phyloP scores from a whole-genome alignment of 1,140 invertebrate species.

The Drosophila rhopaloa region DNA sequence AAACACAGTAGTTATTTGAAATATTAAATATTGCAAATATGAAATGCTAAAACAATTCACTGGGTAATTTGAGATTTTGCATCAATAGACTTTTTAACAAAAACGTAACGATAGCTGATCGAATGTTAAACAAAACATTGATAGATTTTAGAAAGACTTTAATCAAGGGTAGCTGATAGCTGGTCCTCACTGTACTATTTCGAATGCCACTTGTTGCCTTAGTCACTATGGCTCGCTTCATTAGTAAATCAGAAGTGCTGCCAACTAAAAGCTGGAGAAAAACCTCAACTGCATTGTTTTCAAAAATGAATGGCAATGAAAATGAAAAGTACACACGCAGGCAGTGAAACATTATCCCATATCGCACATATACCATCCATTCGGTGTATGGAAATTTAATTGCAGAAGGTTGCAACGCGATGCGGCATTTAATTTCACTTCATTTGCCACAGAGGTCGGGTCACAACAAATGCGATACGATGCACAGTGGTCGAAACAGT shows the following conservation, averaged over 20 bases:
- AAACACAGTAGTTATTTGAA: neutral
- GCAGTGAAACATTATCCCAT: slow-evolving; percentile 31
- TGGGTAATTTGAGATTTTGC: too few relatives aligned
- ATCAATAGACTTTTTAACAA: too few relatives aligned
- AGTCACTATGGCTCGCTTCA: slow-evolving; percentile 47
- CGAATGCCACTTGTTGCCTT: slow-evolving; percentile 14
- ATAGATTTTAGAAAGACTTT: neutral
- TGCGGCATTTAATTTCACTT: slow-evolving; percentile 59
- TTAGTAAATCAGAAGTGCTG: slow-evolving; percentile 44
- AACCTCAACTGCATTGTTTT: slow-evolving; percentile 72
- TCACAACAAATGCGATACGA: slow-evolving; percentile 53
- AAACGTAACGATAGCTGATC: too few relatives aligned
- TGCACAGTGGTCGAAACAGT: too few relatives aligned
- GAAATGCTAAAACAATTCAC: too few relatives aligned
- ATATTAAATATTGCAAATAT: too few relatives aligned
- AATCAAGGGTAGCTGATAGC: neutral
- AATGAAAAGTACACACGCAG: slow-evolving; percentile 65
- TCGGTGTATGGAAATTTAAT: slow-evolving; percentile 66
- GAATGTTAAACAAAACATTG: too few relatives aligned
- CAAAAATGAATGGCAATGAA: slow-evolving; percentile 75
- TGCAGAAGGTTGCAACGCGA: slow-evolving; percentile 62
- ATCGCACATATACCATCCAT: slow-evolving; percentile 6
- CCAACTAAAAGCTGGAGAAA: slow-evolving; percentile 50
- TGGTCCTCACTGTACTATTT: neutral
- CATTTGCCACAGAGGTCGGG: slow-evolving; percentile 57